These are phyloP conservation scores for Lophotriccus pileatus DNA, from an alignment of 2,797 vertebrate genomes.

Conservation along the genomic window DNA sequence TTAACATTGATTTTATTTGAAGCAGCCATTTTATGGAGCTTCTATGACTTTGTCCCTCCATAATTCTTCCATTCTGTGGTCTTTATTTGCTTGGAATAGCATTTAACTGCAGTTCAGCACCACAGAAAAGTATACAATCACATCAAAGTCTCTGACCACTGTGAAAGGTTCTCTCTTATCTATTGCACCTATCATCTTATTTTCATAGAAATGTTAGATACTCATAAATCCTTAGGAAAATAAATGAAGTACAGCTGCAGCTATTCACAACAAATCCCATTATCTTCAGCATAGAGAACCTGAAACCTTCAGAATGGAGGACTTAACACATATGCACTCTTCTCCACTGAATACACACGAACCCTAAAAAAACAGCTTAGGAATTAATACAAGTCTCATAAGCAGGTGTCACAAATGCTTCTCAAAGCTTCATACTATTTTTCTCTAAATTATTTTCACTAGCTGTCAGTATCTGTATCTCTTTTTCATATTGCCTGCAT, in stretches of 20 bases:
- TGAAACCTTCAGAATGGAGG: neutral
- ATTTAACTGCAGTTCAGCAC: neutral
- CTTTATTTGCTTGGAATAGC: neutral
- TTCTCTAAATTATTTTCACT: neutral
- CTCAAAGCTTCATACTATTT: neutral
- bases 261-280: neutral
- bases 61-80: neutral
- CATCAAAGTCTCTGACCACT: neutral
- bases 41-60: neutral
- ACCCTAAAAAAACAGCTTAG: neutral
- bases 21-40: neutral
- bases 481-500: neutral
- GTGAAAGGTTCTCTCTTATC: neutral
- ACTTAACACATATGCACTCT: neutral
- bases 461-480: neutral
- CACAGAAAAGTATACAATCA: neutral
- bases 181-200: neutral
- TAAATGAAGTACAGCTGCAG: neutral
- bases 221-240: neutral
- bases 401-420: neutral
- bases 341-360: neutral
- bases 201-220: neutral
- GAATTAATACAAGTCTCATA: neutral
- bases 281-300: neutral
- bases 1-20: neutral